Evolutionary conservation across 2,113 vertebrate genomes (phyloP).

Genomic region (Poicephalus meyeri): DNA sequence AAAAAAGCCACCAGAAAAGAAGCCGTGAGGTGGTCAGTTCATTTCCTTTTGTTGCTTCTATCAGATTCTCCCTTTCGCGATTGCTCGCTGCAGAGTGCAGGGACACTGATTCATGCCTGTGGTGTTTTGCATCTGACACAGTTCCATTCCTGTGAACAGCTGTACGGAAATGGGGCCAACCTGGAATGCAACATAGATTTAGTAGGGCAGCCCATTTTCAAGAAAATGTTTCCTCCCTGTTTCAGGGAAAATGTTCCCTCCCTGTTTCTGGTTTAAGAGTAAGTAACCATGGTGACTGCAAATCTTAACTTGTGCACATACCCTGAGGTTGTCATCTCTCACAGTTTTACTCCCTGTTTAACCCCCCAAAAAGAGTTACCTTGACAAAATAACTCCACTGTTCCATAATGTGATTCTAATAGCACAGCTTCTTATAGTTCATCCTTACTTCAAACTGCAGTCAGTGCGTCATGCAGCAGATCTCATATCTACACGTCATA

Average conservation of each 20-base stretch:
- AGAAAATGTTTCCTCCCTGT: background rate
- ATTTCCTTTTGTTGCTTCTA: background rate
- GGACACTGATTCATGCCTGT: background rate
- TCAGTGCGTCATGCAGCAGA: background rate
- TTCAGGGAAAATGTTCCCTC: background rate
- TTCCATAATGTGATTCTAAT: background rate
- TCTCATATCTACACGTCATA: background rate
- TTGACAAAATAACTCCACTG: background rate
- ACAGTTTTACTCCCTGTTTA: background rate
- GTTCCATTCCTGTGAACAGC: background rate
- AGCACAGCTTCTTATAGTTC: background rate
- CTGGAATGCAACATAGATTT: background rate
- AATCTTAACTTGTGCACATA: background rate
- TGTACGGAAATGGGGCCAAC: background rate
- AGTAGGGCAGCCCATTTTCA: background rate
- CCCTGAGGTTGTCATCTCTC: background rate
- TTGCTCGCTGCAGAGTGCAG: background rate
- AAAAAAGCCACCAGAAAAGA: background rate
- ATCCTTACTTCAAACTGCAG: background rate
- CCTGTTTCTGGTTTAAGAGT: background rate
- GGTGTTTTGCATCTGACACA: background rate
- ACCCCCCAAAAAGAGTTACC: background rate
- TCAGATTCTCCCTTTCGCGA: background rate
- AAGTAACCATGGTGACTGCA: constrained; percentile 42
- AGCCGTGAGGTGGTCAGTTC: fast-evolving